Percentiles rank a stretch among this genome's conserved stretches.
Evolutionary conservation across 2,797 vertebrate genomes (phyloP).

Genomic region (Lepidocolaptes lacrymiger): DNA sequence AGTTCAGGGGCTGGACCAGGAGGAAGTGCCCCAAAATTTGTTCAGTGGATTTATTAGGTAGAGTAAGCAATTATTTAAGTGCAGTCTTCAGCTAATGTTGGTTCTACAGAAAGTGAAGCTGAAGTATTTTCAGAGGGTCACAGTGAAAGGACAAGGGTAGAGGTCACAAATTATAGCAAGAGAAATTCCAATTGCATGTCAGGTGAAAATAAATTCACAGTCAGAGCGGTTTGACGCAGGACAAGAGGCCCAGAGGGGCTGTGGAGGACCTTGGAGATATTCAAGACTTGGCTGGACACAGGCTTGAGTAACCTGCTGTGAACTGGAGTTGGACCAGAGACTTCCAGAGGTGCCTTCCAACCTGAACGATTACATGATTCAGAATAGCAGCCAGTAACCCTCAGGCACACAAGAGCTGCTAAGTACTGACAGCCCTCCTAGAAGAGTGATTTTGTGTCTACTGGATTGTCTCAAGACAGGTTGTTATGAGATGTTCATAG

Average conservation of each 20-base stretch:
- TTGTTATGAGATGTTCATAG: neutral
- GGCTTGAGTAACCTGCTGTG: neutral
- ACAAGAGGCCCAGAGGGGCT: neutral
- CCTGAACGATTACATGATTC: neutral
- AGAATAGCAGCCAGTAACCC: neutral
- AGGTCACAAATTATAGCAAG: neutral
- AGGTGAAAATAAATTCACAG: neutral
- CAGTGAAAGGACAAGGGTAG: neutral
- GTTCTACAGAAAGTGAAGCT: neutral
- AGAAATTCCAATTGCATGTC: neutral
- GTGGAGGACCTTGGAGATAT: neutral
- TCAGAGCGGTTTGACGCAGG: neutral
- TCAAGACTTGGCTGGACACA: neutral
- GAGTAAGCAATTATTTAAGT: neutral
- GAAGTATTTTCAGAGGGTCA: neutral
- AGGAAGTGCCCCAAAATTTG: neutral
- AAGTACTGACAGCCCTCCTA: neutral
- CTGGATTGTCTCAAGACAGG: neutral
- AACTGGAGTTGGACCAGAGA: neutral
- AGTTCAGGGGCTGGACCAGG: neutral
- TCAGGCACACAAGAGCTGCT: neutral
- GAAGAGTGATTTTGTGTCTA: neutral
- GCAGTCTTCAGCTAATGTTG: neutral
- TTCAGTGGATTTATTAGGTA: too few species aligned
- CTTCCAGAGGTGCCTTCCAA: neutral